These are phyloP conservation scores for Pyrgilauda ruficollis DNA, from an alignment of 2,113 vertebrate species.

Conservation along the genomic window DNA sequence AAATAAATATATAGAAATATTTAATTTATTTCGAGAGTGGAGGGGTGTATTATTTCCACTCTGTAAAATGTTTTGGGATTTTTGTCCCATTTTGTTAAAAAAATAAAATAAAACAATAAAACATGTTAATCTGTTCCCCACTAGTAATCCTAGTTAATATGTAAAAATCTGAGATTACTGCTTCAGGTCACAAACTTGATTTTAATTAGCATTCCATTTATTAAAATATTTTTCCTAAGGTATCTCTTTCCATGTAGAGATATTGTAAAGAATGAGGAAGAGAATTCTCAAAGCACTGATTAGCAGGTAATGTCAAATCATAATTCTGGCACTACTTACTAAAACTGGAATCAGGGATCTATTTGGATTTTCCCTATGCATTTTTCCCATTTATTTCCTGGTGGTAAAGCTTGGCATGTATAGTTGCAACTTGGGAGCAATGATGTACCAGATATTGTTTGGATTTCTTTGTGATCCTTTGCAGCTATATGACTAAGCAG, in stretches of 20 bases:
- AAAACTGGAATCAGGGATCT: not conserved
- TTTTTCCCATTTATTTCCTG: not conserved
- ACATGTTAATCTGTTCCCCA: not conserved
- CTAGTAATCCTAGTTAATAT: not conserved
- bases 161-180: not conserved
- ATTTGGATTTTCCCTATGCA: not conserved
- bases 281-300: slow-evolving; percentile 11
- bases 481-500: not conserved
- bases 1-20: not conserved
- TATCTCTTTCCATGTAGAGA: not conserved
- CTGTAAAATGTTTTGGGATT: not conserved
- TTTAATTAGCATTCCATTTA: not conserved
- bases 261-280: not conserved
- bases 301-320: not conserved
- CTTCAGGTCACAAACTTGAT: not conserved
- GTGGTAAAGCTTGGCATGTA: not conserved
- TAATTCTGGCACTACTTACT: not conserved
- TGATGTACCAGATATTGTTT: not conserved
- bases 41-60: not conserved
- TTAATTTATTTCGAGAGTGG: not conserved
- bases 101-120: not conserved
- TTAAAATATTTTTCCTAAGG: not conserved
- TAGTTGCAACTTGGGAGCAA: slow-evolving; percentile 9
- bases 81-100: not conserved
- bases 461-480: not conserved